Percentiles rank a stretch among this genome's conserved stretches.
phyloP scores from a whole-genome alignment of 30 jellyfish, hydroid and myxozoan genomes.

The Aurelia aurita region DNA sequence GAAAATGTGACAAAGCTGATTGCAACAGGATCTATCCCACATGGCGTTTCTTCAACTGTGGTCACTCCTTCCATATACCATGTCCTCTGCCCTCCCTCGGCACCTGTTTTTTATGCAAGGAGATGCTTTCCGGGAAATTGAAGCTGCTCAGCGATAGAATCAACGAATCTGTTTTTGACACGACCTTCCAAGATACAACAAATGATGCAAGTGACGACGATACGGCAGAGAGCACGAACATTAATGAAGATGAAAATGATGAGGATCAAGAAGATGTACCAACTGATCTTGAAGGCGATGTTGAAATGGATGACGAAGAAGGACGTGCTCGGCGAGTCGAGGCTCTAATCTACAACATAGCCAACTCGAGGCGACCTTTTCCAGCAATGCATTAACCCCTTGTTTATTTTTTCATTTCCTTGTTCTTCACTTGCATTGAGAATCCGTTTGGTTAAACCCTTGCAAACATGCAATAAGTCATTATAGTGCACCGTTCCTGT shows the following conservation, averaged over 20 bases:
- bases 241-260: neutral
- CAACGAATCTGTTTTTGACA: constrained; percentile 6
- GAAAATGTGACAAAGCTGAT: constrained; percentile 5
- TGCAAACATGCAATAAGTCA: too few species aligned
- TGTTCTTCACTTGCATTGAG: too few species aligned
- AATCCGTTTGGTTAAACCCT: too few species aligned
- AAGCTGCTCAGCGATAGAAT: constrained; percentile 12
- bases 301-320: constrained; percentile 4
- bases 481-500: too few species aligned
- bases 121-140: constrained; percentile 5
- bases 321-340: constrained; percentile 12
- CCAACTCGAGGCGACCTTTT: constrained; percentile 16
- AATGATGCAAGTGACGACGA: neutral
- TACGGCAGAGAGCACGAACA: too few species aligned
- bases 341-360: constrained; percentile 11
- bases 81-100: constrained; percentile 14
- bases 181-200: neutral
- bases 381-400: constrained; percentile 3
- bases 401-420: neutral
- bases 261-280: neutral
- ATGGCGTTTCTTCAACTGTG: constrained; percentile 13
- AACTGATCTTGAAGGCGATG: constrained; percentile 5
- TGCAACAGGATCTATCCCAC: constrained; percentile 6
- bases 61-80: constrained; percentile 13
- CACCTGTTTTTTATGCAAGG: constrained; percentile 2